Conservation (phyloP, 2,888 invertebrate genomes). For the Tuta absoluta region DNA sequence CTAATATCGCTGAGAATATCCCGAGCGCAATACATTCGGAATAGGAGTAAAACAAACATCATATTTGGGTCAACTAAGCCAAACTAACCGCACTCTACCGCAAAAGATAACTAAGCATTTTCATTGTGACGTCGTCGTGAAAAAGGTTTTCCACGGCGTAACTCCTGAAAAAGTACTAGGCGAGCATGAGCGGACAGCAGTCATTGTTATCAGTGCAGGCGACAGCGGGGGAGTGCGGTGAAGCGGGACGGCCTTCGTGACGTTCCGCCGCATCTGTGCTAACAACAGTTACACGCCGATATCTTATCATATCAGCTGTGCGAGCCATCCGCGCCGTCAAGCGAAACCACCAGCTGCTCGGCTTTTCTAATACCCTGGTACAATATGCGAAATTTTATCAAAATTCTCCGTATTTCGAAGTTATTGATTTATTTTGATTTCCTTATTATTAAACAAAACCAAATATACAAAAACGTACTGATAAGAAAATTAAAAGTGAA, state of each 20-base stretch:
- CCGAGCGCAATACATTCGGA: slow-evolving; percentile 37
- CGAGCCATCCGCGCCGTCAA: slow-evolving; percentile 39
- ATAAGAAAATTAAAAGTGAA: neutral
- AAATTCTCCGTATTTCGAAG: slow-evolving; percentile 41
- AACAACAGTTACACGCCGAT: slow-evolving; percentile 55
- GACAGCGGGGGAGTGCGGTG: slow-evolving; percentile 43
- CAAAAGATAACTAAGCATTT: slow-evolving; percentile 13
- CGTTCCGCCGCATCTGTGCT: slow-evolving; percentile 56
- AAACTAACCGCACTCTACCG: slow-evolving; percentile 18
- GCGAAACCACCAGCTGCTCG: slow-evolving; percentile 43
- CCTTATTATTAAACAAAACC: neutral
- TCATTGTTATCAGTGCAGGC: slow-evolving; percentile 66
- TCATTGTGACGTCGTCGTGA: slow-evolving; percentile 51
- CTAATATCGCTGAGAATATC: slow-evolving; percentile 38
- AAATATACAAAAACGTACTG: neutral
- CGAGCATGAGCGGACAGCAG: slow-evolving; percentile 64
- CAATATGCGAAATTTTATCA: slow-evolving; percentile 51
- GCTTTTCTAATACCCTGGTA: slow-evolving; percentile 57
- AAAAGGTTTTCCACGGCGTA: slow-evolving; percentile 61
- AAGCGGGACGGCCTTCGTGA: slow-evolving; percentile 54
- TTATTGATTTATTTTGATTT: neutral
- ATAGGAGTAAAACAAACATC: slow-evolving; percentile 29
- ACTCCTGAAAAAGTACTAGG: slow-evolving; percentile 76
- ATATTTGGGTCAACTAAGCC: slow-evolving; percentile 35
- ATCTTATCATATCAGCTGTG: slow-evolving; percentile 58